Conservation (phyloP, 1,140 invertebrate genomes). For the Polypedilum vanderplanki region DNA sequence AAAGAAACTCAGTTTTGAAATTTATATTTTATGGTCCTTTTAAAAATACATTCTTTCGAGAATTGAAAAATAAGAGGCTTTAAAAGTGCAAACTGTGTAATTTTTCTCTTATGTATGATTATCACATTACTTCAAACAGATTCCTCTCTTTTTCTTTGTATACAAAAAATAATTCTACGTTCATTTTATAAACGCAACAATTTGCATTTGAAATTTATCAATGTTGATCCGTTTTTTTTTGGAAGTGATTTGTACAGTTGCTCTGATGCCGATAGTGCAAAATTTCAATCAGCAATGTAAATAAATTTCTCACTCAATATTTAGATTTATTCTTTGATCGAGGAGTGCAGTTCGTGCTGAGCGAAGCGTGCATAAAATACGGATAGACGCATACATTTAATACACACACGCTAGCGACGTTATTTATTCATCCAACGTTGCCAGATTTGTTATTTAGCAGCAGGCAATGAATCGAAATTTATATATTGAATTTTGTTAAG, state of each 20-base stretch:
- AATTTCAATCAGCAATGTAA: background rate
- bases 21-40: background rate
- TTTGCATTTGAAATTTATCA: background rate
- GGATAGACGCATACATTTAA: background rate
- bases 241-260: background rate
- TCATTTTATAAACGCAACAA: background rate
- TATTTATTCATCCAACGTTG: background rate
- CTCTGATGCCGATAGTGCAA: background rate
- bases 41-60: background rate
- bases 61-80: slow-evolving; percentile 1
- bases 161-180: background rate
- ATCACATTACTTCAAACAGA: background rate
- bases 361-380: background rate
- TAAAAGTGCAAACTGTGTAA: slow-evolving; percentile 12
- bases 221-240: background rate
- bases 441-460: slow-evolving; percentile 12
- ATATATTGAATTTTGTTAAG: slow-evolving; percentile 16
- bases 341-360: background rate
- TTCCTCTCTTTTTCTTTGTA: background rate
- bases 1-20: background rate
- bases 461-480: slow-evolving; percentile 1
- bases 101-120: slow-evolving; percentile 19
- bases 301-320: slow-evolving; percentile 2
- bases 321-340: background rate
- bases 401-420: background rate